Evolutionary conservation across 1,140 invertebrate genomes (phyloP).

Genomic region (Drosophila guanche): DNA sequence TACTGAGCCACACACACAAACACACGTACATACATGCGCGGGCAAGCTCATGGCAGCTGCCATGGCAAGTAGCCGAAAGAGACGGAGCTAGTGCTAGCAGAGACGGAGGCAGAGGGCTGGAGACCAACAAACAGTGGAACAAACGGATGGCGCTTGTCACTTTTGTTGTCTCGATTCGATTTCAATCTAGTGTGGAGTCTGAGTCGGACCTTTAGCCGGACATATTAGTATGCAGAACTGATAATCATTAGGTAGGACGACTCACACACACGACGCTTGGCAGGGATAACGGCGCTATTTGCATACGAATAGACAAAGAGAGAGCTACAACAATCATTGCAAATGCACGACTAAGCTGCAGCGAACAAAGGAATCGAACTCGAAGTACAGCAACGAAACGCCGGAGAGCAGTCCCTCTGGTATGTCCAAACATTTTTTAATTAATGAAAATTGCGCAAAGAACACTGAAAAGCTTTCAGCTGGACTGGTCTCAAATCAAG

Average conservation of each 20-base stretch:
- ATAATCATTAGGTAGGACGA: constrained; percentile 65
- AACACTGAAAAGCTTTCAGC: constrained; percentile 41
- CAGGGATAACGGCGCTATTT: constrained; percentile 44
- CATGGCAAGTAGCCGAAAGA: constrained; percentile 47
- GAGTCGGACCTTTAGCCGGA: constrained; percentile 4
- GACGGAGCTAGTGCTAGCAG: not conserved
- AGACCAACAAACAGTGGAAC: constrained; percentile 38
- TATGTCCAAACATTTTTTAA: constrained; percentile 8
- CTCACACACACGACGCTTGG: constrained; percentile 44
- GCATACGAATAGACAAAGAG: constrained; percentile 37
- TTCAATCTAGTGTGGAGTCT: constrained; percentile 9
- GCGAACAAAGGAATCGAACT: constrained; percentile 1
- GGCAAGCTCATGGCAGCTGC: constrained; percentile 42
- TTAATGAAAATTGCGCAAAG: constrained; percentile 20
- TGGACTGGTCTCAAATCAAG: not conserved
- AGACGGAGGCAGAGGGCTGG: constrained; percentile 10
- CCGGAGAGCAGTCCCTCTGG: constrained; percentile 15
- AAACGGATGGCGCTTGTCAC: constrained; percentile 43
- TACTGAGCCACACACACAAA: constrained; percentile 26
- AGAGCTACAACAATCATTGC: constrained; percentile 23
- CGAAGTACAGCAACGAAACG: constrained; percentile 4
- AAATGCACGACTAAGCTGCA: not conserved
- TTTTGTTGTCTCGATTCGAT: constrained; percentile 46
- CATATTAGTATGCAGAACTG: constrained; percentile 80
- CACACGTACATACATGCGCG: not conserved